Percentiles rank a stretch among this genome's conserved stretches.
These are phyloP conservation scores for Urocynchramus pylzowi DNA, from an alignment of 2,113 vertebrate species.

Conservation along the genomic window DNA sequence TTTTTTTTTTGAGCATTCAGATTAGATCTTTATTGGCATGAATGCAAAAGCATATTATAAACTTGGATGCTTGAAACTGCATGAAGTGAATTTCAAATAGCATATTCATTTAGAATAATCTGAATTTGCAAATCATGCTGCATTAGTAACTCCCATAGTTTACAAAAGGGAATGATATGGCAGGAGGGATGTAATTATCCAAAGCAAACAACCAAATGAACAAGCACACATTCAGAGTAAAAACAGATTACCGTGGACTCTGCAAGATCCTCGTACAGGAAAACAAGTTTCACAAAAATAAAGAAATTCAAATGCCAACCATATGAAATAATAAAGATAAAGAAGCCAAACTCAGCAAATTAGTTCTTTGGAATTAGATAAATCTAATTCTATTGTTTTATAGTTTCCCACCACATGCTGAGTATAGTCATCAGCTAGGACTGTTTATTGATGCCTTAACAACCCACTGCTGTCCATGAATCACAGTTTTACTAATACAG, in stretches of 20 bases:
- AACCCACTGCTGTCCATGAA: background rate
- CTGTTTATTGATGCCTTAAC: background rate
- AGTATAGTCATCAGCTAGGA: background rate
- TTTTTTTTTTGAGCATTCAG: background rate
- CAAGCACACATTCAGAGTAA: conserved; percentile 20
- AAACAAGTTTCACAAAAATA: conserved; percentile 29
- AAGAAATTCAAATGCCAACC: background rate
- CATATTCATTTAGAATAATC: conserved; percentile 42
- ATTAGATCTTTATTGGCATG: conserved; percentile 1
- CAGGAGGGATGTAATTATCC: conserved; percentile 47
- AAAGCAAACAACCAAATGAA: conserved; percentile 55
- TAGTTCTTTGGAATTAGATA: background rate
- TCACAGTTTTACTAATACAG: background rate
- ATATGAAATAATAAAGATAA: conserved; percentile 17
- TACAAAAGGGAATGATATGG: conserved; percentile 36
- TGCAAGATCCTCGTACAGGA: background rate
- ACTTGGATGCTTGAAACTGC: conserved; percentile 6
- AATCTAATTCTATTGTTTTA: conserved; percentile 13
- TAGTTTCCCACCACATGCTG: background rate
- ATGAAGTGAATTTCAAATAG: conserved; percentile 35
- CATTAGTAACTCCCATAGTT: conserved; percentile 38
- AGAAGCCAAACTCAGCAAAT: background rate
- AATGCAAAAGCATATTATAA: background rate
- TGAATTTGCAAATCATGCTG: conserved; percentile 37
- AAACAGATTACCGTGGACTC: conserved; percentile 10